Conservation (phyloP, 2,888 invertebrate genomes). For the Caenorhabditis sulstoni region DNA sequence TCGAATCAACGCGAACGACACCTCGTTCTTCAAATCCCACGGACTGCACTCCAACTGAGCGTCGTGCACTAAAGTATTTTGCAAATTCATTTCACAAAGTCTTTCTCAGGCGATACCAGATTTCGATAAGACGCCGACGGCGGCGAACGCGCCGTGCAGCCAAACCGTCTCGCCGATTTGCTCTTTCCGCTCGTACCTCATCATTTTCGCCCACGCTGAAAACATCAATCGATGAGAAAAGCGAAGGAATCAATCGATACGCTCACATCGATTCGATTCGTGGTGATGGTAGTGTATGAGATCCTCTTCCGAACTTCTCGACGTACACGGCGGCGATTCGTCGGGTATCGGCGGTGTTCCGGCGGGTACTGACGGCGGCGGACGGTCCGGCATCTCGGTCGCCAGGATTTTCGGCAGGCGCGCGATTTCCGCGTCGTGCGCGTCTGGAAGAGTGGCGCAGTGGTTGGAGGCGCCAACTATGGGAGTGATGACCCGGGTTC, state of each 20-base stretch:
- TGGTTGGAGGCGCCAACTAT: no score
- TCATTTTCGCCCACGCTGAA: slow-evolving; percentile 78
- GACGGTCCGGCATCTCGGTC: slow-evolving; percentile 58
- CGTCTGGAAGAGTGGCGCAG: slow-evolving; percentile 47
- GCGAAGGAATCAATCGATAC: slow-evolving; percentile 42
- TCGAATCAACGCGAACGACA: slow-evolving; percentile 77
- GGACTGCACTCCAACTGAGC: slow-evolving; percentile 76
- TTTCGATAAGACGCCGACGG: slow-evolving; percentile 63
- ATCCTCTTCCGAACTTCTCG: slow-evolving; percentile 54
- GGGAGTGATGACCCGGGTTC: no score
- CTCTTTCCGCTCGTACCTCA: slow-evolving; percentile 77
- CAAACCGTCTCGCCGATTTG: slow-evolving; percentile 76
- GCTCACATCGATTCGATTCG: slow-evolving; percentile 44
- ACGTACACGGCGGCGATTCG: slow-evolving; percentile 67
- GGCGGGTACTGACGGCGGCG: slow-evolving; percentile 63
- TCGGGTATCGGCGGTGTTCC: slow-evolving; percentile 65
- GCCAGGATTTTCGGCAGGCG: slow-evolving; percentile 55
- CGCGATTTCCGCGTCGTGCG: slow-evolving; percentile 49
- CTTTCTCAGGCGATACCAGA: slow-evolving; percentile 54
- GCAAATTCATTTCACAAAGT: no score
- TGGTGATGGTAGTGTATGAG: slow-evolving; percentile 59
- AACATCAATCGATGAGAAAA: slow-evolving; percentile 8
- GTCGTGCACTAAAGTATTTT: slow-evolving; percentile 79
- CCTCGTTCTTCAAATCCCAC: slow-evolving; percentile 76
- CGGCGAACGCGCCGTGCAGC: slow-evolving; percentile 76